Evolutionary conservation across 1,140 invertebrate species (phyloP), one percentile per base, ranked within the genome.

Genomic region (Drosophila grimshawi): DNA sequence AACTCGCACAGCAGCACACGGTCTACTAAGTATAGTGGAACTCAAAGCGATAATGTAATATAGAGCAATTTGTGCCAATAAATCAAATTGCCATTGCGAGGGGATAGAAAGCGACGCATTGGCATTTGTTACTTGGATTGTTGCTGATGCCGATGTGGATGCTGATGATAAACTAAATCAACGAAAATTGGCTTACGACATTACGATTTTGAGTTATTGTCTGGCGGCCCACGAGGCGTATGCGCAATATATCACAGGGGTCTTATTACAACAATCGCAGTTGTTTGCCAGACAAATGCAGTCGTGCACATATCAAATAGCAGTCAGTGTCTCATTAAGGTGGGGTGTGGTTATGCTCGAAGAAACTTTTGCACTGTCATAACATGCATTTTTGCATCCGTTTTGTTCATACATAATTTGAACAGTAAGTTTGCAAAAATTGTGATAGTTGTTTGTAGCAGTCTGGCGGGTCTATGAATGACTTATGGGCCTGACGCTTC

Each of bases 111-210:
- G 62, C 53, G 71, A 53, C 75, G 76, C 76, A 77, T n/a, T 74
- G 83, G 76, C 80, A 89, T 88, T 86, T 86, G 83, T 72, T 68
- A 88, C 83, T 88, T 86, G 81, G 80, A 83, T 80, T 62, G 35
- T 43, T 53, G 59, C 60, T 76, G 78, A 76, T 83, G 65, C 33
- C 35, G 5, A 67, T 78, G 74, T 69, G 63, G 68, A 43, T 56
- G 74, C 76, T 88, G 76, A 68, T 89, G 83, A 89, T 88, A 89
- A 88, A 89, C 85, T 85, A 88, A 88, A 88, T 88, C 80, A 88
- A 89, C 85, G 83, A 89, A 88, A 88, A 88, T 88, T 88, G 85
- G 85, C 80, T 89, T 88, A 88, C 85, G 72, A 74, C 61, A 71
- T 61, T 80, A 80, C 70, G 83, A 88, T 78, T 86, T 86, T 86